Evolutionary conservation across 2,797 vertebrate genomes (phyloP), one percentile per base, ranked within the genome.

Genomic region (Onychomys leucogaster): DNA sequence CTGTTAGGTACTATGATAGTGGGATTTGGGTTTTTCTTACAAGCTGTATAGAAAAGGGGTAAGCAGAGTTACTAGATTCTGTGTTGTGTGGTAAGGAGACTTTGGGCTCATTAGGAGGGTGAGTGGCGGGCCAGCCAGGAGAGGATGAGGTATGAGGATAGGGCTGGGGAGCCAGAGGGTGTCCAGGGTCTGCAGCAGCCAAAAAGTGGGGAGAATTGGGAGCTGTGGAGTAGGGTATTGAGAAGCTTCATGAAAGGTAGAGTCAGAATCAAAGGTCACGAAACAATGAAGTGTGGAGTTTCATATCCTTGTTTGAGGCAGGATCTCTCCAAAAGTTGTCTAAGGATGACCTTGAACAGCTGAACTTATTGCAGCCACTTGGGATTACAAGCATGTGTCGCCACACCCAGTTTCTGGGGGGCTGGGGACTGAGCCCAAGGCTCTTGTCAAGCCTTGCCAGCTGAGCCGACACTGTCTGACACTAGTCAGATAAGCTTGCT

Each of bases 1-100:
- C 6, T 5, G 4, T 13, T n/a, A 37, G 1, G 0, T 29, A 5
- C n/a, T 29, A 0, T 5, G 23, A 37, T 49, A 5, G 17, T 16
- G 52, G 65, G 1, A 8, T 37, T 63, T 23, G 34, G 27, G 1
- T 19, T 49, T 82, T n/a, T 25, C 43, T 32, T 52, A 0, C 23
- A 5, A 43, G 41, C 12, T 23, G 3, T 52, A 17, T 3, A 11
- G 71, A 13, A 71, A 49, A 21, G 17, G 43, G 32, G 11, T 5
- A 23, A 46, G 34, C 2, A 5, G 32, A 37, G 46, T 43, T 9
- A 43, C 63, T 41, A 27, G 77, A 2, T 14, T 14, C 4, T 12
- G 0, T 16, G 46, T 46, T 11, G 6, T 2, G 0, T 59, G 4
- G 12, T 29, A 32, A 71, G 21, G 23, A 16, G 61, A n/a, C 41